Conservation (phyloP, 1,140 invertebrate genomes). For the Aphelenchoides fujianensis region DNA sequence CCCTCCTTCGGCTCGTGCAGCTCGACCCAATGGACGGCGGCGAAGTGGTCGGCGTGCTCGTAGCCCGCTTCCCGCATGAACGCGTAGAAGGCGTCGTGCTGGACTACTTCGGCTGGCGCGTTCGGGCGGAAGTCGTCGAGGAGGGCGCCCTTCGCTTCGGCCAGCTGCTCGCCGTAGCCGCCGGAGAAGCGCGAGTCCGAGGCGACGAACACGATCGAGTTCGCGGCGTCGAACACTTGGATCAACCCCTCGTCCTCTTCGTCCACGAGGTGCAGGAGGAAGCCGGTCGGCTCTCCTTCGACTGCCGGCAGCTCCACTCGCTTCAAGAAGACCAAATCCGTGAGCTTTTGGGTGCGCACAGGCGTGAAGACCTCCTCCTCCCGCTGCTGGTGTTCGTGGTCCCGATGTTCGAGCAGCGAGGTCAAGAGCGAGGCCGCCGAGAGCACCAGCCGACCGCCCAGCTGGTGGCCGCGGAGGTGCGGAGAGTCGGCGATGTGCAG, state of each 20-base stretch:
- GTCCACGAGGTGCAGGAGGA: too few species aligned
- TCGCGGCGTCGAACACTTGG: neutral
- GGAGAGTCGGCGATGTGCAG: neutral
- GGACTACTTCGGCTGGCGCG: neutral
- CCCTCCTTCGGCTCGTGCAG: neutral
- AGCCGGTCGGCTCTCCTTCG: too few species aligned
- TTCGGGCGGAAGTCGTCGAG: neutral
- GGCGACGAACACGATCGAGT: neutral
- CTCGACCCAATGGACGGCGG: slow-evolving; percentile 5
- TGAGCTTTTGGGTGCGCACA: too few species aligned
- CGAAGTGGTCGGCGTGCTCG: neutral
- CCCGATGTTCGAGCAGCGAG: neutral
- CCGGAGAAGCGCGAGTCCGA: too few species aligned
- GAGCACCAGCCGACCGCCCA: neutral
- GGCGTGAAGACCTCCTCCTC: too few species aligned
- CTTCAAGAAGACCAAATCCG: neutral
- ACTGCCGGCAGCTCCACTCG: too few species aligned
- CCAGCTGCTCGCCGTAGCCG: neutral
- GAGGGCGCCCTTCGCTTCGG: neutral
- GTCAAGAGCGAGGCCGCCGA: slow-evolving; percentile 9
- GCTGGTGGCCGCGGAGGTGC: neutral
- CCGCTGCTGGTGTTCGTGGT: neutral
- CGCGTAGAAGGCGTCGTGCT: slow-evolving; percentile 2
- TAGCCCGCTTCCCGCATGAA: slow-evolving; percentile 12
- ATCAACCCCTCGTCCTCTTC: neutral